A percentile compares a stretch with the other conserved stretches of the same genome.
Conservation (phyloP, 2,113 vertebrate genomes). For the Coregonus clupeaformis region DNA sequence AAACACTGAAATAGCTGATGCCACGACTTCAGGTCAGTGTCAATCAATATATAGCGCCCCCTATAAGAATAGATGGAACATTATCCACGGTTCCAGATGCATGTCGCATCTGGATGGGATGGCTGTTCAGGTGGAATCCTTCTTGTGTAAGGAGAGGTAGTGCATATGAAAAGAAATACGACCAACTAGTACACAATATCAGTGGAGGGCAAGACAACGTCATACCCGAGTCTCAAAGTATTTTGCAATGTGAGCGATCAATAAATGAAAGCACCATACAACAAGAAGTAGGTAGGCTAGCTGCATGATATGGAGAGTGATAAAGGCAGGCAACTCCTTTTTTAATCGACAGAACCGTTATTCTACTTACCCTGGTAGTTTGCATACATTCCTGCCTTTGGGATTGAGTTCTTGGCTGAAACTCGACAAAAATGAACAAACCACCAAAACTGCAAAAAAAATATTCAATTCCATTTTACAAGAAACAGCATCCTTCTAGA, state of each 20-base stretch:
- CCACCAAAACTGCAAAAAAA: conserved; percentile 59
- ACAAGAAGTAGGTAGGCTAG: neutral
- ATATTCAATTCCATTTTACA: conserved; percentile 76
- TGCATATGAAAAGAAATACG: neutral
- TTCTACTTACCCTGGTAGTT: conserved; percentile 69
- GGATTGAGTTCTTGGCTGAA: conserved; percentile 73
- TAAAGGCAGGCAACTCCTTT: too few relatives aligned
- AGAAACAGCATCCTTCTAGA: conserved; percentile 76
- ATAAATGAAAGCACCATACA: neutral
- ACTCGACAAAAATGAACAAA: conserved; percentile 60
- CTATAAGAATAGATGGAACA: conserved; percentile 29
- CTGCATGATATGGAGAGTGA: neutral
- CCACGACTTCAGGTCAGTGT: conserved; percentile 39
- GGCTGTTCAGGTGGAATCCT: conserved; percentile 37
- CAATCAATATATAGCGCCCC: conserved; percentile 49
- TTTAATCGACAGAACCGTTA: conserved; percentile 8
- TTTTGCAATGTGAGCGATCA: neutral
- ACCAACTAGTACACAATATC: too few relatives aligned
- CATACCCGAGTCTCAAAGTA: neutral
- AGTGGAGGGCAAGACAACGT: neutral
- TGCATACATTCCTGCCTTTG: conserved; percentile 80
- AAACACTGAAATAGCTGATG: conserved; percentile 21
- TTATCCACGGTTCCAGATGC: conserved; percentile 60
- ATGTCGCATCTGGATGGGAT: conserved; percentile 64
- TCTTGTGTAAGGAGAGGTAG: conserved; percentile 24